Conservation (phyloP, 2,797 vertebrate genomes). For the Myotis findleyi region DNA sequence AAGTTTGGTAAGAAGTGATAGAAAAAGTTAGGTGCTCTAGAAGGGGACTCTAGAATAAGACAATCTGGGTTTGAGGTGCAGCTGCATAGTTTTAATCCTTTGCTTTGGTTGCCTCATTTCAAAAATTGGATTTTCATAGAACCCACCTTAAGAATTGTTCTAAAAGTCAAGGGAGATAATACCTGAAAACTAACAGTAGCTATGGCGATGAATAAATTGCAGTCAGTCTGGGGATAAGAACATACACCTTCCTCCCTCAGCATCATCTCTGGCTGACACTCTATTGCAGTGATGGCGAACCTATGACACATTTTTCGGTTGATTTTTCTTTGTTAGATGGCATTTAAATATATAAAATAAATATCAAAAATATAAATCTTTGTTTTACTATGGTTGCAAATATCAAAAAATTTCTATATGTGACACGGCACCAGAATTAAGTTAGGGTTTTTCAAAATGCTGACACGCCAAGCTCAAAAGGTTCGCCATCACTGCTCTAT, state of each 20-base stretch:
- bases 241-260: background rate
- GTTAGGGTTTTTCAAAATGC: too few species aligned
- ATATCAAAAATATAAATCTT: too few species aligned
- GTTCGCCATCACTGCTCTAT: background rate
- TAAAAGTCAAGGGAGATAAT: background rate
- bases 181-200: background rate
- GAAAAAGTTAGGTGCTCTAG: background rate
- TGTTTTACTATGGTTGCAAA: too few species aligned
- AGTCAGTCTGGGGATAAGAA: background rate
- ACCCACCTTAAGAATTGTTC: background rate
- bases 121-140: constrained; percentile 16
- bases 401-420: too few species aligned
- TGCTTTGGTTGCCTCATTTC: background rate
- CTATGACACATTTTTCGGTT: too few species aligned
- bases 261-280: background rate
- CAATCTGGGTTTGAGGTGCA: background rate
- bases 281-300: too few species aligned
- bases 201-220: background rate
- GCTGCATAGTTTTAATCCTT: background rate
- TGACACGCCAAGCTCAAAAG: too few species aligned
- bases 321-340: too few species aligned
- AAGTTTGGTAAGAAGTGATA: background rate
- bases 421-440: too few species aligned
- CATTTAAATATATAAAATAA: too few species aligned
- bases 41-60: background rate